Evolutionary conservation across 2,888 invertebrate species (phyloP).

Genomic region (Acanthosepion lycidas): DNA sequence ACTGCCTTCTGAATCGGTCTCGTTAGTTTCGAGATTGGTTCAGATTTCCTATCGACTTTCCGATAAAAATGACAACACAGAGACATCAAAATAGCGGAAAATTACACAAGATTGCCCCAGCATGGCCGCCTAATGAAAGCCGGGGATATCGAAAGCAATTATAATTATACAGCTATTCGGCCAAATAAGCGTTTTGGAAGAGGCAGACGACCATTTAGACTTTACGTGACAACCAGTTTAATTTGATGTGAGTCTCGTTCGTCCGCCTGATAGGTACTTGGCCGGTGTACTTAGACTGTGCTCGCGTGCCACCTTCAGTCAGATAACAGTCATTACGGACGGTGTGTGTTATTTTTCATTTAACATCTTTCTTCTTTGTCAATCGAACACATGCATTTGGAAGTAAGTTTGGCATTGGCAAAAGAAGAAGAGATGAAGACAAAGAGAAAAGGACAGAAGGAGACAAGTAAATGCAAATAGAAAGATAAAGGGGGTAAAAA

Average conservation of each 20-base stretch:
- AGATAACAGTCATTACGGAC: constrained; percentile 44
- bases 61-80: constrained; percentile 49
- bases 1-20: constrained; percentile 39
- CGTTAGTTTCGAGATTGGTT: constrained; percentile 39
- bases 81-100: constrained; percentile 48
- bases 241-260: constrained; percentile 44
- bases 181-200: constrained; percentile 48
- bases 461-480: background rate
- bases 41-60: constrained; percentile 39
- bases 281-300: constrained; percentile 36
- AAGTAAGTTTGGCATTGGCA: background rate
- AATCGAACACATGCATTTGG: constrained; percentile 2
- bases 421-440: background rate
- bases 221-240: constrained; percentile 48
- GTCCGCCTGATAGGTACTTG: constrained; percentile 40
- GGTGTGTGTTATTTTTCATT: constrained; percentile 48
- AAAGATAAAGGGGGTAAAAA: background rate
- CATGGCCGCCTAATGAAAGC: constrained; percentile 47
- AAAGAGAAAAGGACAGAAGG: background rate
- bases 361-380: constrained; percentile 43
- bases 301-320: constrained; percentile 36
- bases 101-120: constrained; percentile 47
- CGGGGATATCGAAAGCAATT: constrained; percentile 47
- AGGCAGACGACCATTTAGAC: constrained; percentile 44
- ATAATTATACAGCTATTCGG: constrained; percentile 48